Conservation (phyloP, 1,140 invertebrate species). For the Achatina immaculata region DNA sequence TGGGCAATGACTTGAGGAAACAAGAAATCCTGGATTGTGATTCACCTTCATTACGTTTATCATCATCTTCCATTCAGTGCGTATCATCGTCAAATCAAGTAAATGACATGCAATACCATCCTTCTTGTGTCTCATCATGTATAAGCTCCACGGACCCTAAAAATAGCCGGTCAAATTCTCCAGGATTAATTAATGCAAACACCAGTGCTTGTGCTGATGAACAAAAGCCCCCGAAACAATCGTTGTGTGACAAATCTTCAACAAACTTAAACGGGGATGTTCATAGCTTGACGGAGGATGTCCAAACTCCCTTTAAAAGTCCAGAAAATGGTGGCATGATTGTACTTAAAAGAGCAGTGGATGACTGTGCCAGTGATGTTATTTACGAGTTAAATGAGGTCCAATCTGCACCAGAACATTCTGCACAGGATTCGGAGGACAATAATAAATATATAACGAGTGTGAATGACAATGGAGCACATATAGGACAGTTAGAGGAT, state of each 20-base stretch:
- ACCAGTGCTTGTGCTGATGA: background rate
- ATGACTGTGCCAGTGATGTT: background rate
- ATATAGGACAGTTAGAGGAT: too few species aligned
- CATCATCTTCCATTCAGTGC: background rate
- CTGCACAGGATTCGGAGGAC: background rate
- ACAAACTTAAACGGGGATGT: background rate
- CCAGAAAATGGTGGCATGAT: constrained; percentile 25
- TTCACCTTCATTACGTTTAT: background rate
- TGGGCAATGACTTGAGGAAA: background rate
- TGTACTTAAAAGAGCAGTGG: constrained; percentile 16
- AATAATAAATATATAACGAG: too few species aligned
- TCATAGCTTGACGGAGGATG: background rate
- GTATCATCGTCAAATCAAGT: background rate
- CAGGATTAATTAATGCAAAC: background rate
- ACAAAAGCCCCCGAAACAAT: background rate
- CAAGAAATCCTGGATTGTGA: background rate
- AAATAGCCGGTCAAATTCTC: background rate
- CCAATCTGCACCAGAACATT: background rate
- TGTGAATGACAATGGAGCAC: background rate
- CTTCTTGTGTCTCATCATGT: background rate
- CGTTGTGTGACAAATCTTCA: background rate
- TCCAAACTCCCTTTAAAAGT: background rate
- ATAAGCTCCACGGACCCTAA: background rate
- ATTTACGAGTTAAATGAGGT: background rate
- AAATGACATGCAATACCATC: background rate